Evolutionary conservation across 2,888 invertebrate genomes (phyloP).

Genomic region (Stenolophus ochropezus): DNA sequence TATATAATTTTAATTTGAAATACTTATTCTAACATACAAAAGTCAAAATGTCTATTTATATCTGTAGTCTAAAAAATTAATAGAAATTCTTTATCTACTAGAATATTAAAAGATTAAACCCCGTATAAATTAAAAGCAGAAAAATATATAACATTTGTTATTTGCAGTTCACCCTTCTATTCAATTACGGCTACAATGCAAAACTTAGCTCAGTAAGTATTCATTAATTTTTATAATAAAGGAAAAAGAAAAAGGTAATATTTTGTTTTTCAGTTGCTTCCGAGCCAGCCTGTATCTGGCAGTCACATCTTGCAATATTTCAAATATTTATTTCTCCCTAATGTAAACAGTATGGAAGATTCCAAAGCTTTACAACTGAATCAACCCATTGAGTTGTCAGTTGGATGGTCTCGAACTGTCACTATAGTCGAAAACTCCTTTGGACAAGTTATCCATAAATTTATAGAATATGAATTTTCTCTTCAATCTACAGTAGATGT

Average conservation of each 20-base stretch:
- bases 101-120: too few relatives aligned
- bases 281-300: background rate
- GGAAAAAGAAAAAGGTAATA: too few relatives aligned
- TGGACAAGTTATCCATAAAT: conserved; percentile 48
- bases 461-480: conserved; percentile 61
- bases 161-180: background rate
- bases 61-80: too few relatives aligned
- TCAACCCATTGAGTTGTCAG: conserved; percentile 58
- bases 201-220: background rate
- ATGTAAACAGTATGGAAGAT: background rate
- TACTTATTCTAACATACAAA: too few relatives aligned
- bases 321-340: background rate
- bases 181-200: background rate
- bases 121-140: too few relatives aligned
- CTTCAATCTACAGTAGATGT: conserved; percentile 61
- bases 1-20: too few relatives aligned
- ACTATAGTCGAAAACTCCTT: conserved; percentile 57
- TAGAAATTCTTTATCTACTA: too few relatives aligned
- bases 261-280: background rate
- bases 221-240: background rate
- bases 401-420: conserved; percentile 63
- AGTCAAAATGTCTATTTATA: too few relatives aligned
- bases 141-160: background rate
- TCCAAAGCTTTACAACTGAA: background rate
- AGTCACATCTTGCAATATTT: background rate